phyloP scores from a whole-genome alignment of 2,888 invertebrate species.

The Synanthedon myopaeformis region DNA sequence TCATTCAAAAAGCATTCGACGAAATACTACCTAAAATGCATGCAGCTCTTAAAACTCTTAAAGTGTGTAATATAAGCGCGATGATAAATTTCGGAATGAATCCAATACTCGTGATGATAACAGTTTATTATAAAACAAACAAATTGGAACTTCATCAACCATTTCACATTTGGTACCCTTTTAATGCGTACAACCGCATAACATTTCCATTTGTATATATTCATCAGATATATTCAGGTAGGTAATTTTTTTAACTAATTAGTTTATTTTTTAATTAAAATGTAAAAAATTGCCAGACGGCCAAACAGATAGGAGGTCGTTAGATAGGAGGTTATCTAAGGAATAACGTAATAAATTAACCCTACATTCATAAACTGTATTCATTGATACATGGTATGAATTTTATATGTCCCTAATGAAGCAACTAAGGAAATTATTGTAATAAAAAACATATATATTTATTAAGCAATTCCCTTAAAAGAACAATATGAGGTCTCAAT shows the following conservation, averaged over 20 bases:
- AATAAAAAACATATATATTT: too few species aligned
- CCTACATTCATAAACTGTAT: too few species aligned
- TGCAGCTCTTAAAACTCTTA: not conserved
- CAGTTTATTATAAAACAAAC: not conserved
- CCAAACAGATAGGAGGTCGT: too few species aligned
- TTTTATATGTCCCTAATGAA: too few species aligned
- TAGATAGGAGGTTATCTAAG: too few species aligned
- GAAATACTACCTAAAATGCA: not conserved
- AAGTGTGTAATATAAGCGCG: not conserved
- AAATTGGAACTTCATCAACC: not conserved
- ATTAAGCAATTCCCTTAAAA: too few species aligned
- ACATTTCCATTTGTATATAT: not conserved
- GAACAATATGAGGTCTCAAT: too few species aligned
- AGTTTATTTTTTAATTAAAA: too few species aligned
- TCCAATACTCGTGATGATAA: not conserved
- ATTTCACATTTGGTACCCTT: not conserved
- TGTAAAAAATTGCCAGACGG: too few species aligned
- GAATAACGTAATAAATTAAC: too few species aligned
- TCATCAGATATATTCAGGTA: not conserved
- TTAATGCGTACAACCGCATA: not conserved
- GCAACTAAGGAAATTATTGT: too few species aligned
- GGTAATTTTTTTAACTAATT: not conserved
- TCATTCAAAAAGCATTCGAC: not conserved
- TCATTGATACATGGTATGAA: too few species aligned
- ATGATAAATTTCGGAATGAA: not conserved